These are phyloP conservation scores for Coleophora deauratella DNA, from an alignment of 2,888 invertebrate species.

Conservation along the genomic window DNA sequence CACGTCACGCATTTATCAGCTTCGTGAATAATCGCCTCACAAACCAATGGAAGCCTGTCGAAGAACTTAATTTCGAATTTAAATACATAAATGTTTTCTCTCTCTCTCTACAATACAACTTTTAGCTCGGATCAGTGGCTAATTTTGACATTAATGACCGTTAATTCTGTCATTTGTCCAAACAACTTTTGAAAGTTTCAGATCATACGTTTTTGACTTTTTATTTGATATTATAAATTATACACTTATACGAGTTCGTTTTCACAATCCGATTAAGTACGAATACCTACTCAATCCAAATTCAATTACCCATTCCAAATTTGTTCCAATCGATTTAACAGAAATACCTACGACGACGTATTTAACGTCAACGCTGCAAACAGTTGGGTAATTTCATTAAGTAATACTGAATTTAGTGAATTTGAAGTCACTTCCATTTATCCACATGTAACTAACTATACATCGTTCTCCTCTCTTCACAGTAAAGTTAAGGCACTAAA, in stretches of 20 bases:
- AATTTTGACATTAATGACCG: constrained; percentile 17
- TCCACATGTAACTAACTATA: neutral
- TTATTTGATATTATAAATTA: no score
- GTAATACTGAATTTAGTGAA: constrained; percentile 10
- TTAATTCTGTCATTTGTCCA: neutral
- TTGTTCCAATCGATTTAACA: constrained; percentile 1
- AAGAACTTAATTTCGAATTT: constrained; percentile 68
- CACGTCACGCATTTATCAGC: constrained; percentile 64
- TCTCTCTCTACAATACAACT: constrained; percentile 11
- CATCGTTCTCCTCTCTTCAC: neutral
- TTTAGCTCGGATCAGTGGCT: constrained; percentile 14
- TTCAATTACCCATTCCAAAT: constrained; percentile 12
- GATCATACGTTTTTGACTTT: no score
- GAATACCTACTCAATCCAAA: constrained; percentile 18
- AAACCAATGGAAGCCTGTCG: constrained; percentile 58
- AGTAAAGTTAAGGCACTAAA: constrained; percentile 15
- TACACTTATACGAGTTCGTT: constrained; percentile 2
- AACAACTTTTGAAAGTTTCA: neutral
- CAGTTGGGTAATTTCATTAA: neutral
- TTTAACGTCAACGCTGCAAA: neutral
- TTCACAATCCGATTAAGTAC: constrained; percentile 37
- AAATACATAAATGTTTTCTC: constrained; percentile 60
- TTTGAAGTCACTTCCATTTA: constrained; percentile 1
- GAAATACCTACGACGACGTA: neutral
- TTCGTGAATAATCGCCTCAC: constrained; percentile 60